These are phyloP conservation scores for Cliona cf. orientalis DNA, from an alignment of 37 sponge, comb jelly and placozoan species.

Conservation along the genomic window DNA sequence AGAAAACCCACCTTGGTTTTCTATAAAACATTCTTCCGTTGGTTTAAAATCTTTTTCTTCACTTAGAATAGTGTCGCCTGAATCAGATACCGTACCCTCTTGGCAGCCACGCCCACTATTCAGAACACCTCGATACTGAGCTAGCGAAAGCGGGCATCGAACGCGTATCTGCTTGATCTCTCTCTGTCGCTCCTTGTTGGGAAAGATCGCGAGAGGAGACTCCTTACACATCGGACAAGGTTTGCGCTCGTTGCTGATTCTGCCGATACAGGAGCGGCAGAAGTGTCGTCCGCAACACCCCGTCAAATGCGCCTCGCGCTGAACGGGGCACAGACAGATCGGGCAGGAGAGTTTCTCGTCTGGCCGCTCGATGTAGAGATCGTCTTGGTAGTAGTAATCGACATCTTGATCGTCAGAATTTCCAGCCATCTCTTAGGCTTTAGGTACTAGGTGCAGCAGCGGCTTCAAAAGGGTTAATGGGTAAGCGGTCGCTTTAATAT, in stretches of 20 bases:
- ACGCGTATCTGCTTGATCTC: conserved; percentile 25
- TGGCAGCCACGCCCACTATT: background rate
- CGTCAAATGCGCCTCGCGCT: conserved; percentile 18
- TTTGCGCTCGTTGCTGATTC: background rate
- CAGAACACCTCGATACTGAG: background rate
- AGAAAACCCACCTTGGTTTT: no score
- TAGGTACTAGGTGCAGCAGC: no score
- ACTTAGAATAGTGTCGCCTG: background rate
- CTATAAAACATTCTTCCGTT: no score
- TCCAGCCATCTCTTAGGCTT: no score
- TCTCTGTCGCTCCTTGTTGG: conserved; percentile 42
- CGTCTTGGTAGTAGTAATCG: conserved; percentile 21
- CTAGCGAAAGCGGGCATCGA: conserved; percentile 1
- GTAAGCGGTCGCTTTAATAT: no score
- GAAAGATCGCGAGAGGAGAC: conserved; percentile 6
- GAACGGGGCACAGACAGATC: conserved; percentile 37
- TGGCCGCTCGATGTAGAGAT: background rate
- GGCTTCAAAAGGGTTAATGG: no score
- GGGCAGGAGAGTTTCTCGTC: conserved; percentile 30
- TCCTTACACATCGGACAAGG: conserved; percentile 44
- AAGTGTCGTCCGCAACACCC: conserved; percentile 38
- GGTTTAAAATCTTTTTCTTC: background rate
- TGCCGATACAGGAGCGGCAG: conserved; percentile 16
- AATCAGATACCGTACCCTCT: no score
- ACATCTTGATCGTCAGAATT: no score